Base-by-base conservation (phyloP, 2,888 invertebrate genomes). In the Euphydryas editha region DNA sequence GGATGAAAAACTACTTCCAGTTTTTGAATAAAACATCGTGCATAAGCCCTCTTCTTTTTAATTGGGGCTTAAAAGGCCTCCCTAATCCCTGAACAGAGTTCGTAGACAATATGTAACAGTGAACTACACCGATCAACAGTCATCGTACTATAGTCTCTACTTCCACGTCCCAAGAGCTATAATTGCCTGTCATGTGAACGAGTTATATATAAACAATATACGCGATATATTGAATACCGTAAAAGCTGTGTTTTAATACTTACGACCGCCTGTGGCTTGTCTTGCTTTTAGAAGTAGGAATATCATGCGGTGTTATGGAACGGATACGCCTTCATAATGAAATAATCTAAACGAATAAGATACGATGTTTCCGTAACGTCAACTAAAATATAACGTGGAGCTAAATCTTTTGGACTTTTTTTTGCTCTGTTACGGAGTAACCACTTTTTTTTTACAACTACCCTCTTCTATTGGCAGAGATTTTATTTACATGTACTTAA, bases 31-130 rank as follows among this genome's bases (percentile, higher is more conserved):
- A 69, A 71, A 71, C 72, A 74, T 72, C 72, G 67, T 74, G 69
- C 72, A 74, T 75, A 75, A 75, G 69, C 72, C 73, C 73, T 71
- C 75, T 75, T 70, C 71, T 70, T 67, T 74, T 72, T 75, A 75
- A 75, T 76, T 76, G 76, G 75, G 72, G 75, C 76, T 76, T 74
- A 76, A 73, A 75, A 72, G 74, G 69, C 70, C 73, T 64, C 69
- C 63, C 71, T 74, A 73, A 75, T 76, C 74, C 74, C 61, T 62
- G 66, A 65, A 62, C 62, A 62, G 69, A 68, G 68, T 72, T 70
- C 58, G 67, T 69, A 67, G 61, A 65, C 69, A 63, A 63, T 72
- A 59, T 36, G 54, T 36, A 54, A 54, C 36, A 36, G 39, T 51
- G 42, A 49, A 21, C 56, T 42, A 39, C 39, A 54, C 51, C 60